phyloP scores from a whole-genome alignment of 2,888 invertebrate species.

The Rhabditophanes sp. region DNA sequence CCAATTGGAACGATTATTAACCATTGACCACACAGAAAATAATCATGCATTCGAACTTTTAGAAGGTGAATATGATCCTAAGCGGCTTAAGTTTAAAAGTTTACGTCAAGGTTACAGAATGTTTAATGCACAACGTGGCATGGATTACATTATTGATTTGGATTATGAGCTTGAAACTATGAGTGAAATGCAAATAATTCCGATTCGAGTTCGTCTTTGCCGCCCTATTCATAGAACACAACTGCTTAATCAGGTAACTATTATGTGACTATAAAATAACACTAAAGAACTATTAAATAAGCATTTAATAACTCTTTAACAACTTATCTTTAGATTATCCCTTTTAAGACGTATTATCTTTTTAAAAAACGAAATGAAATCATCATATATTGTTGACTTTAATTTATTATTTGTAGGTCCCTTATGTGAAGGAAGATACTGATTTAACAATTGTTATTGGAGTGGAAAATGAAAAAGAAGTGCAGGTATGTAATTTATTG shows the following conservation, averaged over 20 bases:
- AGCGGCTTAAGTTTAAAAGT: conserved; percentile 27
- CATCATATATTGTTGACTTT: too few relatives aligned
- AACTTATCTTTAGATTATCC: conserved; percentile 2
- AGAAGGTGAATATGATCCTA: not conserved
- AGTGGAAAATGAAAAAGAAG: conserved; percentile 49
- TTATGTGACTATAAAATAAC: too few relatives aligned
- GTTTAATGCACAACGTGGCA: conserved; percentile 67
- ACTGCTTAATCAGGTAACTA: conserved; percentile 53
- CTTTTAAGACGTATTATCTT: not conserved
- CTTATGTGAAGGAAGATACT: conserved; percentile 84
- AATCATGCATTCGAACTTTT: not conserved
- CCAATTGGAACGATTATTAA: conserved; percentile 1
- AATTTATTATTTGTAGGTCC: conserved; percentile 50
- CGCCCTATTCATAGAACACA: conserved; percentile 73
- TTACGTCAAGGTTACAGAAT: conserved; percentile 44
- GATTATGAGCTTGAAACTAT: conserved; percentile 13
- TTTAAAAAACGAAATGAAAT: not conserved
- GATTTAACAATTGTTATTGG: conserved; percentile 63
- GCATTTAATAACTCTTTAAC: not conserved
- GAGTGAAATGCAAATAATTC: conserved; percentile 8
- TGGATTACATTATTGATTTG: conserved; percentile 65
- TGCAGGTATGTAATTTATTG: too few relatives aligned
- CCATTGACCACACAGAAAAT: conserved; percentile 1
- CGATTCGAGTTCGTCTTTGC: conserved; percentile 57
- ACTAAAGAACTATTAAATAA: too few relatives aligned